A percentile compares a stretch with the other conserved stretches of the same genome.
These are phyloP conservation scores for Hippoglossus hippoglossus DNA, from an alignment of 2,797 vertebrate genomes.

Conservation along the genomic window DNA sequence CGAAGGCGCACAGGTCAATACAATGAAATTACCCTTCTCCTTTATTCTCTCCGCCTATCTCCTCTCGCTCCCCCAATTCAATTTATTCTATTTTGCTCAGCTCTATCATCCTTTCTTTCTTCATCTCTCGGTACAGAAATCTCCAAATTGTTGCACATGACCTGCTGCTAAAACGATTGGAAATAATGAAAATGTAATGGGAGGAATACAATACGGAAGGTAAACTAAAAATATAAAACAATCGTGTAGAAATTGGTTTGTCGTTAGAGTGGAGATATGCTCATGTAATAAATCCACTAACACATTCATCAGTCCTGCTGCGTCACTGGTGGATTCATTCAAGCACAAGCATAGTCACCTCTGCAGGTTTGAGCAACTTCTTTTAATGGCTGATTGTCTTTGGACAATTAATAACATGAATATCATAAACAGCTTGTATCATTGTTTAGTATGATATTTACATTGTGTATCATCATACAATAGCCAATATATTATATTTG, in stretches of 20 bases:
- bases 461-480: not conserved
- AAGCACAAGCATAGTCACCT: not conserved
- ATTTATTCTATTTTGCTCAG: not conserved
- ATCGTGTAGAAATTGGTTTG: not conserved
- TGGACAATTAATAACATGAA: too few species aligned
- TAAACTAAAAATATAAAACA: not conserved
- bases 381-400: not conserved
- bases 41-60: slow-evolving; percentile 23
- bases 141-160: too few species aligned
- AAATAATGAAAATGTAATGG: slow-evolving; percentile 37
- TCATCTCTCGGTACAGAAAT: too few species aligned
- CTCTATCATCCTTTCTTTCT: slow-evolving; percentile 1
- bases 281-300: not conserved
- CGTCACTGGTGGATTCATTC: slow-evolving; percentile 12
- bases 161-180: slow-evolving; percentile 34
- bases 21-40: slow-evolving; percentile 48
- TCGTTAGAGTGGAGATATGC: not conserved
- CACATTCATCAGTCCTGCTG: slow-evolving; percentile 15
- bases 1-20: slow-evolving; percentile 32
- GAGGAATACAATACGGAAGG: not conserved
- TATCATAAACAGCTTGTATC: too few species aligned
- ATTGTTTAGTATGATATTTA: too few species aligned
- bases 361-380: not conserved
- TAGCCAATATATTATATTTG: too few species aligned
- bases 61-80: slow-evolving; percentile 19